These are phyloP conservation scores for Anolis carolinensis DNA, from an alignment of 2,113 vertebrate species.

Conservation along the genomic window DNA sequence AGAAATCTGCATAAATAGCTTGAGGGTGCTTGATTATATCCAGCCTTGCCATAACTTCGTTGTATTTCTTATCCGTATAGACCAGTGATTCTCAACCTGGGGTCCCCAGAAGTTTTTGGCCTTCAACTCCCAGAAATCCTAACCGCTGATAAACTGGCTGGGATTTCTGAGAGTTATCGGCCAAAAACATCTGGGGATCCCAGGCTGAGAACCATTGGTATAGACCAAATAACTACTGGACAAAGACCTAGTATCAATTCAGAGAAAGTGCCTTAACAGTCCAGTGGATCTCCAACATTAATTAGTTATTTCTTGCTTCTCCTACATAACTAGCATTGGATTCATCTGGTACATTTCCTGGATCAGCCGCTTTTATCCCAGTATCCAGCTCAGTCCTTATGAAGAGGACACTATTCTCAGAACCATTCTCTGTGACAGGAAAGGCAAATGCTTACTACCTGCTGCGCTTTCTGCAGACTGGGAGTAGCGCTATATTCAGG, in stretches of 20 bases:
- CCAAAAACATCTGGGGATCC: too few relatives aligned
- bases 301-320: not conserved
- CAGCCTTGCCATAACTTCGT: not conserved
- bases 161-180: too few relatives aligned
- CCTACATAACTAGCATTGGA: not conserved
- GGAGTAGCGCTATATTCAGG: slow-evolving; percentile 19
- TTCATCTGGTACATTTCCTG: not conserved
- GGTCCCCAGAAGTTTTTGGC: too few relatives aligned
- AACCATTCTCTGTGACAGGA: not conserved
- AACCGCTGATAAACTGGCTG: too few relatives aligned
- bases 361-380: not conserved
- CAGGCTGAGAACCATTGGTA: too few relatives aligned
- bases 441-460: not conserved
- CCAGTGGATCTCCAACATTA: not conserved
- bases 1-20: not conserved
- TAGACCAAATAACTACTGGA: not conserved
- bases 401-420: not conserved
- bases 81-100: too few relatives aligned
- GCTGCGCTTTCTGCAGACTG: slow-evolving; percentile 18
- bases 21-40: not conserved
- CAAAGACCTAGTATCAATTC: not conserved
- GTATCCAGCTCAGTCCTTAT: not conserved
- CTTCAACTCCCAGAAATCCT: too few relatives aligned
- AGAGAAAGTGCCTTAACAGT: not conserved
- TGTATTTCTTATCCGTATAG: not conserved